phyloP scores from a whole-genome alignment of 2,797 vertebrate species.

The Pterois miles region DNA sequence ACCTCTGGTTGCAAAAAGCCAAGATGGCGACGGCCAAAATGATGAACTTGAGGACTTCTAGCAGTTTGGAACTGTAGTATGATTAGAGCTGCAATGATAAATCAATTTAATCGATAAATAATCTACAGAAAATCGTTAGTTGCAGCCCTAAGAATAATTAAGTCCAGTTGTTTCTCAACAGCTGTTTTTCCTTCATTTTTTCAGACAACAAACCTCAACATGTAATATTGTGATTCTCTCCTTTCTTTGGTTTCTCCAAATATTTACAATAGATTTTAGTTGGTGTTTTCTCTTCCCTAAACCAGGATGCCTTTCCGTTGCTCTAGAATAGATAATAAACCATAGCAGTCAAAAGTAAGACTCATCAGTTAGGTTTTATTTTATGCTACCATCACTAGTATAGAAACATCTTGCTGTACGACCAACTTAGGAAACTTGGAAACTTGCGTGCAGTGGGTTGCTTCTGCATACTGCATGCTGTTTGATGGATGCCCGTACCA shows the following conservation, averaged over 20 bases:
- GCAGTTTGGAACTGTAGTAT: background rate
- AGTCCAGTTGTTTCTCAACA: background rate
- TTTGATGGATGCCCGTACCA: slow-evolving; percentile 26
- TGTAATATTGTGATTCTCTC: background rate
- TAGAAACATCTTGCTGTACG: background rate
- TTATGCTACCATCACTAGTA: background rate
- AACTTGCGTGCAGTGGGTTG: background rate
- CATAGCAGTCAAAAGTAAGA: background rate
- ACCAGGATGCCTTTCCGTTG: background rate
- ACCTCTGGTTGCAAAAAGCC: no score
- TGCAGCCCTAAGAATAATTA: no score
- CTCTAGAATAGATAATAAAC: background rate
- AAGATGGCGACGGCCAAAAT: no score
- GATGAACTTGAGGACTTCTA: background rate
- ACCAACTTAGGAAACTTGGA: background rate
- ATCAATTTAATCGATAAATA: no score
- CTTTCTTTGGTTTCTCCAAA: slow-evolving; percentile 3
- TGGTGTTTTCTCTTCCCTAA: background rate
- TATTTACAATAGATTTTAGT: background rate
- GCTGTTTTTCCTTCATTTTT: background rate
- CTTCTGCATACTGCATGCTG: background rate
- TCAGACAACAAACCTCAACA: background rate
- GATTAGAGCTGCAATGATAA: background rate
- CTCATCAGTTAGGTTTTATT: background rate
- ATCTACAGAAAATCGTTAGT: no score